Conservation (phyloP, 2,113 vertebrate genomes). For the Alouatta palliata region DNA sequence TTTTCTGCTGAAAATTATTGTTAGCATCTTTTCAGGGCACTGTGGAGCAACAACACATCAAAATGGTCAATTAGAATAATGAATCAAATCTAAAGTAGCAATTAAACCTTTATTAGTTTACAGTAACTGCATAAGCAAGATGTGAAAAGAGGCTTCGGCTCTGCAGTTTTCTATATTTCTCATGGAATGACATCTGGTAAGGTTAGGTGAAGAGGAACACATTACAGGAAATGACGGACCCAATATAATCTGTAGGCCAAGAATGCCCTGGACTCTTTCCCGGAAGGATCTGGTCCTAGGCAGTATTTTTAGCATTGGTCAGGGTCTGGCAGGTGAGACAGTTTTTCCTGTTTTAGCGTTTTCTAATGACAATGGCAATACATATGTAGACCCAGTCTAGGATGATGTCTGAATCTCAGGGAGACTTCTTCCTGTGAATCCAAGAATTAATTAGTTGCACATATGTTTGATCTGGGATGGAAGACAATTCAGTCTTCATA, state of each 20-base stretch:
- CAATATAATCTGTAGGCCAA: too few relatives aligned
- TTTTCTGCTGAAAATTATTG: not conserved
- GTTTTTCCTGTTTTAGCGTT: not conserved
- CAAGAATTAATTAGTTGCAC: not conserved
- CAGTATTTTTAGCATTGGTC: not conserved
- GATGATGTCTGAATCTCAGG: not conserved
- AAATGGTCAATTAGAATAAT: not conserved
- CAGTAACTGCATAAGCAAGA: not conserved
- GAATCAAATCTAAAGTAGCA: not conserved
- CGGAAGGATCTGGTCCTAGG: not conserved
- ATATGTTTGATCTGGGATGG: not conserved
- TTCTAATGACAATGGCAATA: not conserved
- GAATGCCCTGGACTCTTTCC: not conserved
- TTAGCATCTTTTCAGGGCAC: not conserved
- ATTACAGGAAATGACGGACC: not conserved
- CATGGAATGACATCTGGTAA: not conserved
- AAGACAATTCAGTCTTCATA: not conserved
- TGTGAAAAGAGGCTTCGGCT: not conserved
- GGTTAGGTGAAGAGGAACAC: too few relatives aligned
- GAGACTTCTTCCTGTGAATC: not conserved
- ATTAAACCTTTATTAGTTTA: not conserved
- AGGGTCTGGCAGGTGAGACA: not conserved
- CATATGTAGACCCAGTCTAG: not conserved
- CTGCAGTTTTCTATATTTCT: not conserved
- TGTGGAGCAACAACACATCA: not conserved